Base-by-base conservation (phyloP, 2,888 invertebrate species). In the Andrena marginata region DNA sequence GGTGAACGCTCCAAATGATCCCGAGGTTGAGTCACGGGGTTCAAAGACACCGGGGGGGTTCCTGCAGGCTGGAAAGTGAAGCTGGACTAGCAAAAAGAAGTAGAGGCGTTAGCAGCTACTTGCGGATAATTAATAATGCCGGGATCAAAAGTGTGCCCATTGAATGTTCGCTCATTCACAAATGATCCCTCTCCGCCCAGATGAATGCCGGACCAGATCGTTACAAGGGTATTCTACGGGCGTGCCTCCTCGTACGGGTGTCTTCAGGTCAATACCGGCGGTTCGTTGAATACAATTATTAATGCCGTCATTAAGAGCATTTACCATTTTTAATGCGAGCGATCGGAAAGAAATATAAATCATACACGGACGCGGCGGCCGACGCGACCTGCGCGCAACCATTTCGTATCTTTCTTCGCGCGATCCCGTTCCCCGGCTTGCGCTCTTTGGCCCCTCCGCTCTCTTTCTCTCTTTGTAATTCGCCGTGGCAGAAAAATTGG, bases 301-400 rank as follows among this genome's bases (percentile, higher is more conserved):
- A 89, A 90, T 89, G 88, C 86, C 88, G 80, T 90, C 90, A 90
- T 90, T 90, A 89, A 88, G 85, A 90, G 89, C 88, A 89, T 87
- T 90, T 90, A 90, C 87, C 88, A 88, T 88, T 89, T 89, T 89
- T 88, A 86, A 87, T 89, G 79, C 85, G 78, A 63, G 77, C 87
- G 89, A 90, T 90, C 86, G 87, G 87, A 87, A 87, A 81, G 84
- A 84, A 72, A 84, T 88, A 90, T 90, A 85, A 90, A 89, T 88
- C 89, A 87, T 85, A 84, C 78, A 64, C 60, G 54, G 67, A 68
- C 63, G 31, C 64, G 59, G 56, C 42, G 42, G 42, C 42, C 42
- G 42, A 1, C 42, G 42, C 35, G 70, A 48, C 65, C 59, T 62
- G 62, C 68, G 68, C 56, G 29, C 63, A 59, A 8, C 26, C 49